A percentile compares a stretch with the other conserved stretches of the same genome.
Conservation (phyloP, 2,888 invertebrate genomes). For the Plutella xylostella region DNA sequence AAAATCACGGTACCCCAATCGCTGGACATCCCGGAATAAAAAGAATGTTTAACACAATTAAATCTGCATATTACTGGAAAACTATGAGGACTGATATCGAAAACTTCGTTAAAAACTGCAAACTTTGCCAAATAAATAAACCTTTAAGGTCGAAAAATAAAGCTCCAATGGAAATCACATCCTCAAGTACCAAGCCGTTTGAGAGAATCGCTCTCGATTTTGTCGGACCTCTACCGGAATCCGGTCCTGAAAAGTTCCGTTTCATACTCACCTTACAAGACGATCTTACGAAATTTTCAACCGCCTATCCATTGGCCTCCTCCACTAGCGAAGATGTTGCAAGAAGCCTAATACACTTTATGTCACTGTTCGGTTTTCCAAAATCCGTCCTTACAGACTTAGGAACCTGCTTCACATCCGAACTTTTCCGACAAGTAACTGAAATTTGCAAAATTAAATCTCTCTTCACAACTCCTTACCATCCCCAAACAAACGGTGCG, state of each 20-base stretch:
- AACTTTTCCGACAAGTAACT: too few relatives aligned
- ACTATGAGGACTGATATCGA: constrained; percentile 19
- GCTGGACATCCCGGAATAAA: constrained; percentile 9
- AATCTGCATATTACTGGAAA: constrained; percentile 15
- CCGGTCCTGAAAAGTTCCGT: constrained; percentile 16
- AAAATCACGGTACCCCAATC: neutral
- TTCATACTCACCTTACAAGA: constrained; percentile 10
- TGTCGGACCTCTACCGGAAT: neutral
- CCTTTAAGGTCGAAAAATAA: too few relatives aligned
- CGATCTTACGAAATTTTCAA: too few relatives aligned
- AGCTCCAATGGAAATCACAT: too few relatives aligned
- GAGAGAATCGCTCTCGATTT: constrained; percentile 14
- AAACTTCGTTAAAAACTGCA: constrained; percentile 14
- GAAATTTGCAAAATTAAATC: too few relatives aligned
- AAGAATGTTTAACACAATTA: constrained; percentile 20
- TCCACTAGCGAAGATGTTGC: constrained; percentile 9
- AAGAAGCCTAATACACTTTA: constrained; percentile 17
- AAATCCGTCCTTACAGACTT: too few relatives aligned
- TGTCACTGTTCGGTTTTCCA: constrained; percentile 7
- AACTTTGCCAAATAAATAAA: constrained; percentile 15
- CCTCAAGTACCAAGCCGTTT: constrained; percentile 18
- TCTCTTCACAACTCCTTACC: too few relatives aligned
- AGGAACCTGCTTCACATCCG: too few relatives aligned
- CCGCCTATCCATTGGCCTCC: too few relatives aligned
- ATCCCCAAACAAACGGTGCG: too few relatives aligned